A percentile compares a stretch with the other conserved stretches of the same genome.
phyloP scores from a whole-genome alignment of 2,888 invertebrate genomes.

The Pegoplata infirma region DNA sequence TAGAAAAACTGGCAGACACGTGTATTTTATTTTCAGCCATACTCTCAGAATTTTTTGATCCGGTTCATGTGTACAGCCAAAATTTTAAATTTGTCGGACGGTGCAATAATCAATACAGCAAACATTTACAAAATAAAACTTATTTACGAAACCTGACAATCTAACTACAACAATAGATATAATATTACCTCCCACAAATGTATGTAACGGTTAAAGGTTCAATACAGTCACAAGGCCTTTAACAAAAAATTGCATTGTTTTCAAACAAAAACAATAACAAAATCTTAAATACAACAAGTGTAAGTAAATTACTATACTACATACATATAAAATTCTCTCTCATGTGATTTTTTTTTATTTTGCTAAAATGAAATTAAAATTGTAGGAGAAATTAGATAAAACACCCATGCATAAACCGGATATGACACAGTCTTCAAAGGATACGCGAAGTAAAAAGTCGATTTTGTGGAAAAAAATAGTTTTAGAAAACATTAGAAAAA shows the following conservation, averaged over 20 bases:
- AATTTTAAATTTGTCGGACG: too few species aligned
- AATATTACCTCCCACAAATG: not conserved
- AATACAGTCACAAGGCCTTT: constrained; percentile 14
- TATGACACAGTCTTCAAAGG: constrained; percentile 72
- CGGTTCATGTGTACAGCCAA: too few species aligned
- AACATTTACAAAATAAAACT: too few species aligned
- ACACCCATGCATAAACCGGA: constrained; percentile 71
- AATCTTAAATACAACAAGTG: constrained; percentile 14
- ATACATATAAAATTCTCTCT: not conserved
- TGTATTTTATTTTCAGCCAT: too few species aligned
- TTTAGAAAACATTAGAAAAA: constrained; percentile 20
- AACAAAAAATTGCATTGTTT: constrained; percentile 36
- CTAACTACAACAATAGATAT: not conserved
- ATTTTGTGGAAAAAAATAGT: constrained; percentile 30
- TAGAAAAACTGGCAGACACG: too few species aligned
- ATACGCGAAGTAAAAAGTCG: constrained; percentile 71
- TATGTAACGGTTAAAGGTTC: constrained; percentile 2
- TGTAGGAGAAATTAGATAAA: constrained; percentile 72
- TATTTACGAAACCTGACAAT: not conserved
- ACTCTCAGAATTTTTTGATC: too few species aligned
- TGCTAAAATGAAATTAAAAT: constrained; percentile 30
- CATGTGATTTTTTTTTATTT: not conserved
- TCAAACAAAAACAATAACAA: not conserved
- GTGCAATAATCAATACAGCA: too few species aligned
- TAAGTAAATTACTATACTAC: too few species aligned